A percentile compares a stretch with the other conserved stretches of the same genome.
Evolutionary conservation across 2,888 invertebrate genomes (phyloP).

Genomic region (Alentia gelatinosa): DNA sequence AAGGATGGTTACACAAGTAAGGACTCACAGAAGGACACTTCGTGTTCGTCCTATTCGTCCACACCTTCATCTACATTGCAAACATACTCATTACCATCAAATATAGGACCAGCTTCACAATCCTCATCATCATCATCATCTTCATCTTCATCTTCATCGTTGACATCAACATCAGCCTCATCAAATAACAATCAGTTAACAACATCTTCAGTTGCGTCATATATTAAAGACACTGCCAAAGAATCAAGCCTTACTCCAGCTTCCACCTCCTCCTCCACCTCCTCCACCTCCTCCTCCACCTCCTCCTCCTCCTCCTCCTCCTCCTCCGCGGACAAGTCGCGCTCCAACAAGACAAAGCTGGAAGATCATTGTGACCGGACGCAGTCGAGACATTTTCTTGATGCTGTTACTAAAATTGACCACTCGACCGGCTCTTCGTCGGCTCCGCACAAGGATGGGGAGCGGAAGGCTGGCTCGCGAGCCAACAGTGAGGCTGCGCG

Average conservation of each 20-base stretch:
- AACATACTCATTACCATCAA: constrained; percentile 27
- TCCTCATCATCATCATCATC: background rate
- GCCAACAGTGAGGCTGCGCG: background rate
- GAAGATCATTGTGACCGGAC: constrained; percentile 48
- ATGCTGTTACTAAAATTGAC: constrained; percentile 58
- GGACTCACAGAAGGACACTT: background rate
- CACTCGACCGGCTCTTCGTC: background rate
- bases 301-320: constrained; percentile 12
- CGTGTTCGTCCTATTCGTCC: background rate
- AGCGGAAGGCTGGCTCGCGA: background rate
- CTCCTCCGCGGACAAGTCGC: background rate
- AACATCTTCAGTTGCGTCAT: background rate
- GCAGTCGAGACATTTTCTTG: constrained; percentile 59
- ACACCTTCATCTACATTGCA: constrained; percentile 9
- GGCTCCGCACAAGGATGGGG: constrained; percentile 18
- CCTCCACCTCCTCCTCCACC: background rate
- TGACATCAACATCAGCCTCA: background rate
- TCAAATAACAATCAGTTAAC: background rate
- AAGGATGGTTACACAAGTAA: constrained; percentile 12
- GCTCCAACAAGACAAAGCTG: constrained; percentile 5
- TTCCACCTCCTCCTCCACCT: background rate
- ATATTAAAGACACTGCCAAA: constrained; percentile 47
- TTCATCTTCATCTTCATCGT: background rate
- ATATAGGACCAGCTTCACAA: background rate
- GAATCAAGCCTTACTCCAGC: constrained; percentile 40